These are phyloP conservation scores for Corythoichthys haematopterus DNA, from an alignment of 2,113 vertebrate species.

Conservation along the genomic window DNA sequence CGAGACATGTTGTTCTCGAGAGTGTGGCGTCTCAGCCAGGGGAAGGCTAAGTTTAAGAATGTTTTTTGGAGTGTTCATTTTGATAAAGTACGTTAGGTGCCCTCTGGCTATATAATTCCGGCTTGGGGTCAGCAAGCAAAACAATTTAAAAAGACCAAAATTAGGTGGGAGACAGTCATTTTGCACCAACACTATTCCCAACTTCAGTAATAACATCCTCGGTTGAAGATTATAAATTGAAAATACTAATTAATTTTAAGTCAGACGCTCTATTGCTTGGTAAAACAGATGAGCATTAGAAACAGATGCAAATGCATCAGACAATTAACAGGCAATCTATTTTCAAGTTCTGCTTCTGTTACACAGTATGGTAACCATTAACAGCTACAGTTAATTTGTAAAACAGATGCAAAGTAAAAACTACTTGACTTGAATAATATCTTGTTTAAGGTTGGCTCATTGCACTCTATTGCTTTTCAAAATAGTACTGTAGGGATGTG, in stretches of 20 bases:
- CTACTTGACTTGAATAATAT: conserved; percentile 19
- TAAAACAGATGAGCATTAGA: conserved; percentile 33
- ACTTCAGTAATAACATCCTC: conserved; percentile 30
- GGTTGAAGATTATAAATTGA: conserved; percentile 28
- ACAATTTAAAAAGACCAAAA: conserved; percentile 3
- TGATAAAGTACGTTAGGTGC: conserved; percentile 49
- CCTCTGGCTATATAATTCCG: conserved; percentile 47
- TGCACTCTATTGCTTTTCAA: conserved; percentile 8
- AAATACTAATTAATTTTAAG: conserved; percentile 27
- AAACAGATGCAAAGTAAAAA: conserved; percentile 11
- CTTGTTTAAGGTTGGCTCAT: neutral
- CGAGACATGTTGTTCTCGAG: conserved; percentile 52
- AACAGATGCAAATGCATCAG: conserved; percentile 44
- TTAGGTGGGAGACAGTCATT: conserved; percentile 12
- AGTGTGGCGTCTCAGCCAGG: conserved; percentile 55
- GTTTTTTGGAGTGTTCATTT: conserved; percentile 23
- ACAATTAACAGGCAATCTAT: conserved; percentile 45
- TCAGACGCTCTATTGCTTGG: conserved; percentile 42
- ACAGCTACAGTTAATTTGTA: conserved; percentile 33
- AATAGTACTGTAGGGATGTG: neutral
- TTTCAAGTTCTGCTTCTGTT: conserved; percentile 38
- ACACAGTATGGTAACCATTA: conserved; percentile 38
- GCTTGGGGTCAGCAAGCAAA: conserved; percentile 43
- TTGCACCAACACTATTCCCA: conserved; percentile 20
- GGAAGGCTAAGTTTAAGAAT: conserved; percentile 47